Evolutionary conservation across 1,140 invertebrate genomes (phyloP).

Genomic region (Odontomachus brunneus): DNA sequence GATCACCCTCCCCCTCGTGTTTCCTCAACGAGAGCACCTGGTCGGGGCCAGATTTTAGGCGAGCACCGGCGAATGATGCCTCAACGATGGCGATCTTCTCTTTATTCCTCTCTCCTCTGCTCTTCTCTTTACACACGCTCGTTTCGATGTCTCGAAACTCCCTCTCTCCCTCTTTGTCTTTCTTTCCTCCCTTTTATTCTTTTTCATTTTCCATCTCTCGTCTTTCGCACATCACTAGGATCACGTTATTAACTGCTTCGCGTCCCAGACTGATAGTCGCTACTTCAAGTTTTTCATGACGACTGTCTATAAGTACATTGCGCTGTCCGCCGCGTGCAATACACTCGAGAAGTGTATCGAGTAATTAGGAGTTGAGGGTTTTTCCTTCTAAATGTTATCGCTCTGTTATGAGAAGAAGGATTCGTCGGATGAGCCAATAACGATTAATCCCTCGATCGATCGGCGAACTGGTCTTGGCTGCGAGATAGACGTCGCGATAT

Average conservation of each 20-base stretch:
- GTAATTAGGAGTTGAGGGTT: no score
- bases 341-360: no score
- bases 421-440: no score
- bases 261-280: no score
- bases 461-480: not conserved
- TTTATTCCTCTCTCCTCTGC: constrained; percentile 18
- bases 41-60: constrained; percentile 63
- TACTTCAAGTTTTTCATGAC: no score
- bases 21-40: constrained; percentile 69
- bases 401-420: no score
- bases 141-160: not conserved
- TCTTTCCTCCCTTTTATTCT: no score
- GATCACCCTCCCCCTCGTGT: constrained; percentile 62
- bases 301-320: no score
- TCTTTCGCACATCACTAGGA: no score
- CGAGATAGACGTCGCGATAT: constrained; percentile 1
- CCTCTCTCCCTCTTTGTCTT: not conserved
- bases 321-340: not conserved
- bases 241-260: no score
- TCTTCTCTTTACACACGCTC: constrained; percentile 13
- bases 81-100: constrained; percentile 24
- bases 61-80: constrained; percentile 51
- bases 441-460: no score
- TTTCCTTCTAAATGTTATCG: not conserved
- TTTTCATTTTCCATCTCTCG: no score